Evolutionary conservation across 2,888 invertebrate genomes (phyloP).

Genomic region (Eilema caniola): DNA sequence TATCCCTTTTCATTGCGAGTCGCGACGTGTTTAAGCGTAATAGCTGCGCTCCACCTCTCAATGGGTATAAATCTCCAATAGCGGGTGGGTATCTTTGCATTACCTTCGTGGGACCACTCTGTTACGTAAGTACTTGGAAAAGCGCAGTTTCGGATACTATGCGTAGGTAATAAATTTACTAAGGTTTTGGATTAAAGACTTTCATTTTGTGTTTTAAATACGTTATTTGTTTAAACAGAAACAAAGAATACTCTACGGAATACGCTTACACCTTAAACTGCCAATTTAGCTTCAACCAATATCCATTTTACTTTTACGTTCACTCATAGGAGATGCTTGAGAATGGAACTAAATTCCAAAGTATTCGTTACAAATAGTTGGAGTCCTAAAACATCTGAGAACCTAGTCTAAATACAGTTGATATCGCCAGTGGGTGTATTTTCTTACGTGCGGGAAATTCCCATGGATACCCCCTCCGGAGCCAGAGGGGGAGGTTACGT

Average conservation of each 20-base stretch:
- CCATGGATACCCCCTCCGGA: no score
- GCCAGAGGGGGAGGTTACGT: no score
- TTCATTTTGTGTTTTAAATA: background rate
- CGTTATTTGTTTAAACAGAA: background rate
- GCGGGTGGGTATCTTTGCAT: conserved; percentile 22
- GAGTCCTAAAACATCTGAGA: no score
- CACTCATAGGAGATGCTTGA: background rate
- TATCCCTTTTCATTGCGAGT: conserved; percentile 74
- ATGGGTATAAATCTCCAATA: conserved; percentile 57
- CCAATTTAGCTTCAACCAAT: conserved; percentile 11
- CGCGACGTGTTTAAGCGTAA: conserved; percentile 48
- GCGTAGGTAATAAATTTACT: conserved; percentile 27
- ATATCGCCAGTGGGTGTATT: no score
- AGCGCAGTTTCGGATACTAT: conserved; percentile 42
- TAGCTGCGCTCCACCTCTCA: conserved; percentile 33
- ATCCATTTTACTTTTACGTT: conserved; percentile 9
- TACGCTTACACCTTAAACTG: conserved; percentile 10
- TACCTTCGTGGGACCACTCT: conserved; percentile 45
- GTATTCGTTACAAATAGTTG: no score
- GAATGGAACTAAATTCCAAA: no score
- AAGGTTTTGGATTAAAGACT: conserved; percentile 11
- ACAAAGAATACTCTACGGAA: background rate
- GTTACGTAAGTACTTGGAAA: conserved; percentile 38
- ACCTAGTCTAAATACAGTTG: no score
- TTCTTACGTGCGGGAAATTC: no score